phyloP scores from a whole-genome alignment of 2,888 invertebrate genomes.

The Oligia strigilis region DNA sequence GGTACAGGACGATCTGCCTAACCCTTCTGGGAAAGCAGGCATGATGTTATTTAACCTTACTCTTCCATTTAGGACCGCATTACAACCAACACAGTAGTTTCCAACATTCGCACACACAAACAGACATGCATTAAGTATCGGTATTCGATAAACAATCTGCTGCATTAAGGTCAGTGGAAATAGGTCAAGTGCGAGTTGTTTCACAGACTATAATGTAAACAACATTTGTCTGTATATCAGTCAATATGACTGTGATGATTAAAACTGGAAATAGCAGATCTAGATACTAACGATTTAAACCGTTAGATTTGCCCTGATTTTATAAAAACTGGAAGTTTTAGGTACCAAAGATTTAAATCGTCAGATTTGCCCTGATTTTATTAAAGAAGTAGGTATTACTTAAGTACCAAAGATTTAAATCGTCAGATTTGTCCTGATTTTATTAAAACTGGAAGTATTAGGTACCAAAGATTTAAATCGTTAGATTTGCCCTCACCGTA shows the following conservation, averaged over 20 bases:
- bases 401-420: no score
- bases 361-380: no score
- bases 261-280: neutral
- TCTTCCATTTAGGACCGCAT: slow-evolving; percentile 14
- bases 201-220: slow-evolving; percentile 45
- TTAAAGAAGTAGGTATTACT: no score
- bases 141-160: slow-evolving; percentile 51
- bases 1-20: neutral
- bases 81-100: slow-evolving; percentile 11
- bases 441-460: no score
- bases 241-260: slow-evolving; percentile 5
- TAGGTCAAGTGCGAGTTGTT: slow-evolving; percentile 64
- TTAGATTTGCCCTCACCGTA: no score
- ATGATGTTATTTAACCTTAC: neutral
- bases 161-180: slow-evolving; percentile 57
- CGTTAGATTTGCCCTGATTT: no score
- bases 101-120: slow-evolving; percentile 16
- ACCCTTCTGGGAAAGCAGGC: neutral
- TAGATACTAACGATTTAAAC: no score
- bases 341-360: no score
- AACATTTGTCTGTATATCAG: slow-evolving; percentile 38
- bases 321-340: no score
- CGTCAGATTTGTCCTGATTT: no score
- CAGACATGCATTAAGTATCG: slow-evolving; percentile 18
- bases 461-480: no score